These are phyloP conservation scores for Rotaria magnacalcarata DNA, from an alignment of 2,888 invertebrate species.

Conservation along the genomic window DNA sequence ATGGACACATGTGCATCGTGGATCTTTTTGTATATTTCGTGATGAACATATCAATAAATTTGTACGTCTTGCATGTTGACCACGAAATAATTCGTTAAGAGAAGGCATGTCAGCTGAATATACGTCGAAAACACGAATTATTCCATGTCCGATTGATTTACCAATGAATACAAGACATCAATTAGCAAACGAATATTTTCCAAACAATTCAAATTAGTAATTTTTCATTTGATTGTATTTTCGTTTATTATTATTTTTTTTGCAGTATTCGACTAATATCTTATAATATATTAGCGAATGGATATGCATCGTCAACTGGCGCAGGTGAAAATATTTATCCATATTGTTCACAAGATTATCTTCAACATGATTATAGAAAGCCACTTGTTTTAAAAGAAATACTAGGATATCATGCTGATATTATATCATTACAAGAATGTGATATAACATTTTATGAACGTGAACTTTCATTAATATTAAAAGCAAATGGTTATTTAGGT, in stretches of 20 bases:
- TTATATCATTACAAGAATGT: conserved; percentile 43
- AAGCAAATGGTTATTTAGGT: conserved; percentile 40
- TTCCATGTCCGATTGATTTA: background rate
- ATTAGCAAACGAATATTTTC: background rate
- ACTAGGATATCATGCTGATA: conserved; percentile 43
- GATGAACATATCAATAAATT: conserved; percentile 17
- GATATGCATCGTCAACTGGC: conserved; percentile 40
- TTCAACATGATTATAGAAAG: conserved; percentile 40
- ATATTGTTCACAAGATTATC: conserved; percentile 41
- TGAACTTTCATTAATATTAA: conserved; percentile 20
- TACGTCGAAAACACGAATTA: background rate
- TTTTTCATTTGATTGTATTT: background rate
- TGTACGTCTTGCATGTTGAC: background rate
- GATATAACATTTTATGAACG: conserved; percentile 39
- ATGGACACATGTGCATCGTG: background rate
- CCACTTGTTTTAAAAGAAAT: conserved; percentile 39
- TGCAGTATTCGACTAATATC: conserved; percentile 40
- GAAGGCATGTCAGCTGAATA: background rate
- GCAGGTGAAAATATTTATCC: conserved; percentile 36
- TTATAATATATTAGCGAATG: conserved; percentile 42
- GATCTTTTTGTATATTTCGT: background rate
- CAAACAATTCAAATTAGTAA: background rate
- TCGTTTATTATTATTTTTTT: background rate
- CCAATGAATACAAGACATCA: background rate
- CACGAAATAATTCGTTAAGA: background rate